A percentile compares a stretch with the other conserved stretches of the same genome.
Evolutionary conservation across 2,797 vertebrate genomes (phyloP).

Genomic region (Sparidentex hasta): DNA sequence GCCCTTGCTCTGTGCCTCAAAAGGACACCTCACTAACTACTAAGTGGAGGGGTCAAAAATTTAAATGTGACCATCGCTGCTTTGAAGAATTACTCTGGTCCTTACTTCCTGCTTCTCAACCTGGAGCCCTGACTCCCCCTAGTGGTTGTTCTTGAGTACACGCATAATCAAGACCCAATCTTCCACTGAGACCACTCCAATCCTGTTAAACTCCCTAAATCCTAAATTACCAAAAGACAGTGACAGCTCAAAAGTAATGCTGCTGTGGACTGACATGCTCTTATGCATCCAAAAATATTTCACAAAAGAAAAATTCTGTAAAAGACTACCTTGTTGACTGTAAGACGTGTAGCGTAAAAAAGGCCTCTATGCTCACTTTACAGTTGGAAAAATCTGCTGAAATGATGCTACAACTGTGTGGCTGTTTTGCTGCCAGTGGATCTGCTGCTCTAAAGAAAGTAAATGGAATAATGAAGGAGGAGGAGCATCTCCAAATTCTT

Average conservation of each 20-base stretch:
- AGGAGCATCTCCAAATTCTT: no score
- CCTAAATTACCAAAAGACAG: no score
- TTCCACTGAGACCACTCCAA: not conserved
- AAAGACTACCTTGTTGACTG: not conserved
- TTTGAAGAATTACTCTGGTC: not conserved
- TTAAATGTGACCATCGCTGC: not conserved
- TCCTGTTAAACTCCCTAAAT: not conserved
- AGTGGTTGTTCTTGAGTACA: slow-evolving; percentile 35
- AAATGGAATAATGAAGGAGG: no score
- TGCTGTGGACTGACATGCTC: not conserved
- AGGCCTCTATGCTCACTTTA: no score
- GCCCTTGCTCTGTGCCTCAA: slow-evolving; percentile 40
- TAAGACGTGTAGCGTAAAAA: not conserved
- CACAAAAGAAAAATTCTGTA: not conserved
- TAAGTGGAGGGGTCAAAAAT: not conserved
- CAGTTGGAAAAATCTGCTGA: no score
- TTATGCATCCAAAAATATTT: not conserved
- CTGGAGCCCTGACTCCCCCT: slow-evolving; percentile 50
- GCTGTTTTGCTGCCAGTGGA: no score
- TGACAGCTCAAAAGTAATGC: not conserved
- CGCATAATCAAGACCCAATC: not conserved
- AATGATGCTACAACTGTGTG: no score
- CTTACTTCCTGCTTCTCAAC: not conserved
- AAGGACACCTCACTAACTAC: slow-evolving; percentile 27
- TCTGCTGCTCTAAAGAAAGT: no score